Percentiles rank a stretch among this genome's conserved stretches.
Evolutionary conservation across 2,888 invertebrate species (phyloP).

Genomic region (Pammene aurita): DNA sequence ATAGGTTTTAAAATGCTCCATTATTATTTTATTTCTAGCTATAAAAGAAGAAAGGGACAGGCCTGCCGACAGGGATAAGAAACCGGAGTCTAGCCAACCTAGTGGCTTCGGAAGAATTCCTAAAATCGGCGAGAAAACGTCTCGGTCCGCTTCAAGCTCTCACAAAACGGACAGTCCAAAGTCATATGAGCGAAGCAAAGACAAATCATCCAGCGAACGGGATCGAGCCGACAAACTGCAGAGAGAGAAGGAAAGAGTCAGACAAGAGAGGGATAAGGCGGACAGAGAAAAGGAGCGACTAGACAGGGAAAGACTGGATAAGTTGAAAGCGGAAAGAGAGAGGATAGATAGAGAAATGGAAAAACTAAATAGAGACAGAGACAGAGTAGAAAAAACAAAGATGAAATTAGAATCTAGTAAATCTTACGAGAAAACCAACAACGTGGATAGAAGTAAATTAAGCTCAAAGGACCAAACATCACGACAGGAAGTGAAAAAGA

Average conservation of each 20-base stretch:
- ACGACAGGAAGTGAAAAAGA: constrained; percentile 62
- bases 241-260: constrained; percentile 53
- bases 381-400: constrained; percentile 71
- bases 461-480: constrained; percentile 54
- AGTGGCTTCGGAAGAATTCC: constrained; percentile 77
- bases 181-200: constrained; percentile 54
- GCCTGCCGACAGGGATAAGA: constrained; percentile 63
- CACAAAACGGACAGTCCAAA: constrained; percentile 59
- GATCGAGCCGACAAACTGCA: constrained; percentile 53
- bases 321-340: constrained; percentile 72
- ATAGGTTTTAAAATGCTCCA: not conserved
- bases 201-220: constrained; percentile 33
- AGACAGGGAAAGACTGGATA: constrained; percentile 70
- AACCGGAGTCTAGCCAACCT: constrained; percentile 62
- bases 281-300: constrained; percentile 56
- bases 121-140: constrained; percentile 72
- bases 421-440: constrained; percentile 54
- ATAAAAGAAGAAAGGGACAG: constrained; percentile 63
- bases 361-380: constrained; percentile 68
- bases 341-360: constrained; percentile 74
- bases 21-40: constrained; percentile 51
- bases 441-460: constrained; percentile 61
- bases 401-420: constrained; percentile 63
- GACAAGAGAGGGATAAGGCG: constrained; percentile 59
- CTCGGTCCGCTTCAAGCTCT: constrained; percentile 46